Percentiles rank a stretch among this genome's conserved stretches.
Evolutionary conservation across 2,797 vertebrate genomes (phyloP).

Genomic region (Pterois miles): DNA sequence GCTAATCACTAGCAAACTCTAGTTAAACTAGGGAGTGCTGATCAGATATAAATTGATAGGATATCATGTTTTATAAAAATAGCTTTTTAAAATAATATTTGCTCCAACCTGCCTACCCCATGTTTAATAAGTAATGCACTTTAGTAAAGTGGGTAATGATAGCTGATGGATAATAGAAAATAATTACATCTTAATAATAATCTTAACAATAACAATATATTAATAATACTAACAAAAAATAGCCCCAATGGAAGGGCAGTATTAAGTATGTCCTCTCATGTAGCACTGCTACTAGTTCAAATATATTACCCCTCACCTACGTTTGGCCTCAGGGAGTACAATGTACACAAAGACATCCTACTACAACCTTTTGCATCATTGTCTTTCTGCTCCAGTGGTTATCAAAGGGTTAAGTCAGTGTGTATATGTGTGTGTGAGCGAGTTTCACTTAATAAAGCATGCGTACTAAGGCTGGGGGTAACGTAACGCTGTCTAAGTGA

Average conservation of each 20-base stretch:
- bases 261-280: neutral
- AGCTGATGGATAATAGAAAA: neutral
- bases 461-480: conserved; percentile 37
- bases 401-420: conserved; percentile 68
- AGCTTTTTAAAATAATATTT: no score
- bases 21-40: no score
- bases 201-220: no score
- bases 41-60: no score
- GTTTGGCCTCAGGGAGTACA: conserved; percentile 35
- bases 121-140: neutral
- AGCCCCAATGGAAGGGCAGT: neutral
- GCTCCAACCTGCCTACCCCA: no score
- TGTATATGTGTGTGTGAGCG: neutral
- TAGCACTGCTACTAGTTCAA: neutral
- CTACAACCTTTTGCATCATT: conserved; percentile 48
- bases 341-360: conserved; percentile 56
- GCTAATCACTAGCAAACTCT: no score
- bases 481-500: conserved; percentile 14
- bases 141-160: neutral
- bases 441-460: conserved; percentile 25
- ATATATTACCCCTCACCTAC: neutral
- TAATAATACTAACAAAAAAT: neutral
- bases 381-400: conserved; percentile 72
- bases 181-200: neutral
- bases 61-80: no score